Conservation (phyloP, 2,113 vertebrate genomes). For the Eclectus roratus region DNA sequence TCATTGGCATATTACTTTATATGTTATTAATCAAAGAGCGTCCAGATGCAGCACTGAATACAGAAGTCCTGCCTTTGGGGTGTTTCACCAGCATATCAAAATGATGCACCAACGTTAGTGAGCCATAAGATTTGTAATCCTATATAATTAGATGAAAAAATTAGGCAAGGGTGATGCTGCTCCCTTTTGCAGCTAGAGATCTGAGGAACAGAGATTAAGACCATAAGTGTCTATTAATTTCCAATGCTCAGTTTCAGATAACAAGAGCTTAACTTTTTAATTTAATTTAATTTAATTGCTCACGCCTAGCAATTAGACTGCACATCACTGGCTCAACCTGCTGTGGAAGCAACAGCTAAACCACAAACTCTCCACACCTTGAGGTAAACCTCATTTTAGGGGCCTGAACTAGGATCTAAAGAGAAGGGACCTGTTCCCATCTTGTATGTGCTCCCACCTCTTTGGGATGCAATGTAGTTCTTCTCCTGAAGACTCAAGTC, state of each 20-base stretch:
- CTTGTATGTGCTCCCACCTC: rapidly evolving
- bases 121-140: background rate
- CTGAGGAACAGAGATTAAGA: conserved; percentile 23
- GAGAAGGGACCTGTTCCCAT: background rate
- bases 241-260: conserved; percentile 5
- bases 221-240: background rate
- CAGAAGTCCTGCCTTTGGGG: background rate
- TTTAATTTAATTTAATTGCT: conserved; percentile 25
- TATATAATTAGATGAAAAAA: conserved; percentile 4
- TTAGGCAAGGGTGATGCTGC: background rate
- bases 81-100: background rate
- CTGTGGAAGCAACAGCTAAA: background rate
- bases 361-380: background rate
- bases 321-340: background rate
- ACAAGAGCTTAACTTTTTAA: conserved; percentile 22
- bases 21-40: background rate
- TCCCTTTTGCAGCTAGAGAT: background rate
- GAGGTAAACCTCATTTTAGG: background rate
- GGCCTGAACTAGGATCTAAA: background rate
- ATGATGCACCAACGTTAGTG: background rate
- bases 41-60: rapidly evolving
- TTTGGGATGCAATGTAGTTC: rapidly evolving
- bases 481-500: background rate
- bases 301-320: background rate
- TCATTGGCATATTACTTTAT: background rate